Conservation (phyloP, 2,113 vertebrate genomes). For the Phyllostomus hastatus region DNA sequence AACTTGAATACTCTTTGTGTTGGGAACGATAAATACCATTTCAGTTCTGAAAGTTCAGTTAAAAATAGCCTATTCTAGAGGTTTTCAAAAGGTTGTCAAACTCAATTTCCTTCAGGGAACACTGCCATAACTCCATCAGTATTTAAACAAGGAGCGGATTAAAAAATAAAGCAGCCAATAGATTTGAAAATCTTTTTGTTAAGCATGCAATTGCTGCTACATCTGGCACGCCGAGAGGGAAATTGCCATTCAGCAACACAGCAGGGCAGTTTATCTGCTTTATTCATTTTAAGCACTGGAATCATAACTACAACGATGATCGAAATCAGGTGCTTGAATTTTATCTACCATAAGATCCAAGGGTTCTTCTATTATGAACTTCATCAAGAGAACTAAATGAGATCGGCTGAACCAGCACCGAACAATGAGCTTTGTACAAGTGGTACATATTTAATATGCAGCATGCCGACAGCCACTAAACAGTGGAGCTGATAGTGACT, state of each 20-base stretch:
- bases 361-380: conserved; percentile 25
- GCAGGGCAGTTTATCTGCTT: conserved; percentile 39
- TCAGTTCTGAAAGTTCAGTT: conserved; percentile 39
- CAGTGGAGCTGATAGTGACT: not conserved
- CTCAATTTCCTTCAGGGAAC: conserved; percentile 33
- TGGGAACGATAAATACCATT: not conserved
- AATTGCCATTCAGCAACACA: conserved; percentile 12
- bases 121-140: conserved; percentile 10
- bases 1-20: conserved; percentile 8
- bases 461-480: not conserved
- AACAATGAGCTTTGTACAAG: not conserved
- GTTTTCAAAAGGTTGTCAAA: conserved; percentile 23
- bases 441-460: not conserved
- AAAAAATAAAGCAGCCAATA: not conserved
- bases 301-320: not conserved
- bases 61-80: conserved; percentile 25
- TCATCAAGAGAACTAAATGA: conserved; percentile 54
- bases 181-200: conserved; percentile 9
- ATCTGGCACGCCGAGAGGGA: not conserved
- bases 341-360: conserved; percentile 23
- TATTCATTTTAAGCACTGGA: conserved; percentile 1
- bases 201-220: not conserved
- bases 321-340: conserved; percentile 48
- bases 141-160: conserved; percentile 38
- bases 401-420: not conserved